Evolutionary conservation across 2,888 invertebrate species (phyloP).

Genomic region (Xylocampa areola): DNA sequence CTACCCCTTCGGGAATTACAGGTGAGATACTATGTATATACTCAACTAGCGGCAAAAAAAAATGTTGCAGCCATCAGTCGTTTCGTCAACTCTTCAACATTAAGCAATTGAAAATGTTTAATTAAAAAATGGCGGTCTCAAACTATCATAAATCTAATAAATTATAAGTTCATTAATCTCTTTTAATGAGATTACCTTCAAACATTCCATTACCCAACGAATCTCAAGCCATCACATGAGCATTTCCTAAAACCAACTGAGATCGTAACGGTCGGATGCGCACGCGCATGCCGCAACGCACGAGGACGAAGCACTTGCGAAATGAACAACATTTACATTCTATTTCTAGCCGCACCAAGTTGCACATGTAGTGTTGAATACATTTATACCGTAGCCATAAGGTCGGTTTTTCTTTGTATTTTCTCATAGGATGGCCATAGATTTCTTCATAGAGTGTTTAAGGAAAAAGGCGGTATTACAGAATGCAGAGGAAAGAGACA

Average conservation of each 20-base stretch:
- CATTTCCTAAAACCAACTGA: conserved; percentile 53
- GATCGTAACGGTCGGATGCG: conserved; percentile 64
- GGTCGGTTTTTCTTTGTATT: conserved; percentile 13
- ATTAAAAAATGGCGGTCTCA: too few species aligned
- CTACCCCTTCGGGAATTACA: too few species aligned
- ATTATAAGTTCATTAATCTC: background rate
- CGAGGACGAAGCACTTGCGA: conserved; percentile 66
- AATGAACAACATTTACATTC: conserved; percentile 58
- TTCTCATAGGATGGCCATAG: conserved; percentile 18
- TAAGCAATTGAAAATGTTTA: too few species aligned
- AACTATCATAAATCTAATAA: too few species aligned
- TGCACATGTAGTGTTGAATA: conserved; percentile 5
- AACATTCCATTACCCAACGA: conserved; percentile 11
- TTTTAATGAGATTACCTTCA: background rate
- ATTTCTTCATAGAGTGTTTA: conserved; percentile 32
- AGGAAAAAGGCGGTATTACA: conserved; percentile 44
- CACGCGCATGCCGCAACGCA: conserved; percentile 55
- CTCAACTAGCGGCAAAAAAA: too few species aligned
- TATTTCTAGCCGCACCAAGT: conserved; percentile 41
- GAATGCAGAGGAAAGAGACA: conserved; percentile 53
- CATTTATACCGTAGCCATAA: conserved; percentile 5
- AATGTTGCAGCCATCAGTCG: too few species aligned
- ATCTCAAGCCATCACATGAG: conserved; percentile 33
- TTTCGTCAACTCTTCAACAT: too few species aligned
- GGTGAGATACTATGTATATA: too few species aligned